Evolutionary conservation across 2,113 vertebrate genomes (phyloP).

Genomic region (Chascanopsetta lugubris): DNA sequence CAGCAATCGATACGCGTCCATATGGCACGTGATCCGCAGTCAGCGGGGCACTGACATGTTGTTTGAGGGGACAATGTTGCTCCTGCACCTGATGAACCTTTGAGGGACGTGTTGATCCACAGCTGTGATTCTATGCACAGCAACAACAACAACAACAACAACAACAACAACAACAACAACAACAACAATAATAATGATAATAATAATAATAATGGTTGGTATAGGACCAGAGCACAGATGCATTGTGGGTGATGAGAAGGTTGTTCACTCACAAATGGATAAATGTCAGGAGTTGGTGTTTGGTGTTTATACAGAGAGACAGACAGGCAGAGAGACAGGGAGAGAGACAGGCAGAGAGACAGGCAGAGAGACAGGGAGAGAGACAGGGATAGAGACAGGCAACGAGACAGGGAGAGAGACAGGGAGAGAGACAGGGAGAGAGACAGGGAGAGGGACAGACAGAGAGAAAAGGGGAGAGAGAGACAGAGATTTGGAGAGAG

Average conservation of each 20-base stretch:
- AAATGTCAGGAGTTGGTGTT: constrained; percentile 51
- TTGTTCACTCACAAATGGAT: constrained; percentile 27
- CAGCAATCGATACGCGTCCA: no score
- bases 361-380: constrained; percentile 57
- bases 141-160: background rate
- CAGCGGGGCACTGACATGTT: no score
- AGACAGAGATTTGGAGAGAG: background rate
- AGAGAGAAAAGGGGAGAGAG: constrained; percentile 56
- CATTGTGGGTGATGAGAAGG: constrained; percentile 48
- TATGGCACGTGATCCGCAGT: no score
- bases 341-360: background rate
- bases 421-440: background rate
- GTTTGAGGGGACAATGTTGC: no score
- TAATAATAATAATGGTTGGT: no score
- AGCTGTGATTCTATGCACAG: no score
- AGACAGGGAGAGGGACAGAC: constrained; percentile 28
- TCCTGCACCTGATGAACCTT: no score
- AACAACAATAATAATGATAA: no score
- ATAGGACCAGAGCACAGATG: no score
- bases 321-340: background rate
- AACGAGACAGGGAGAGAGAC: background rate
- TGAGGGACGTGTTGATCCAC: background rate
- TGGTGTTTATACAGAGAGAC: no score
- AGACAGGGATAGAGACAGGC: background rate
- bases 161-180: no score